phyloP scores from a whole-genome alignment of 2,113 vertebrate species.

The Copsychus sechellarum region DNA sequence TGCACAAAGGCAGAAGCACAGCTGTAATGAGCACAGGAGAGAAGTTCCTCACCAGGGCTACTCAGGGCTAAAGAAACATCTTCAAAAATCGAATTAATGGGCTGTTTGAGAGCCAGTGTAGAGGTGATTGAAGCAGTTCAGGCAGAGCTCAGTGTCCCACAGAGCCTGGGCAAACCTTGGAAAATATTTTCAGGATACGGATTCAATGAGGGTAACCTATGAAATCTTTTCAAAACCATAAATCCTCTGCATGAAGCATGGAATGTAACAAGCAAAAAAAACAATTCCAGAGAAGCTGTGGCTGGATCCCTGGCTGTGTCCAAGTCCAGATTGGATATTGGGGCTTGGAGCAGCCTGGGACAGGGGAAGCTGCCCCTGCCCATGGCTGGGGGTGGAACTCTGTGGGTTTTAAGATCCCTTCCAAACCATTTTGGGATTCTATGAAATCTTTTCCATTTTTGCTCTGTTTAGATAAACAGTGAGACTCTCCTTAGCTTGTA shows the following conservation, averaged over 20 bases:
- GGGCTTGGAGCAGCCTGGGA: not conserved
- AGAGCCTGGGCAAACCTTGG: not conserved
- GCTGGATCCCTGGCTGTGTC: not conserved
- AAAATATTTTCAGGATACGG: not conserved
- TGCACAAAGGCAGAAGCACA: not conserved
- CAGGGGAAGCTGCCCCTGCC: not conserved
- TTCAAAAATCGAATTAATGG: not conserved
- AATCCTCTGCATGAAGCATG: not conserved
- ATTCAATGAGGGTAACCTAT: not conserved
- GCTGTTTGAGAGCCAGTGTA: not conserved
- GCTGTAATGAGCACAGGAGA: not conserved
- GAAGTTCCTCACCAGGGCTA: not conserved
- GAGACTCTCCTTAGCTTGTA: not conserved
- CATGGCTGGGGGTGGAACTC: not conserved
- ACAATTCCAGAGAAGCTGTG: not conserved
- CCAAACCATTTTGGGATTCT: not conserved
- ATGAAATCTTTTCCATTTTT: not conserved
- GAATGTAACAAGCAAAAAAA: not conserved
- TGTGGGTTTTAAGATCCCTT: not conserved
- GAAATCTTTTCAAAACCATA: not conserved
- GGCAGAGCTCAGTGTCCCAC: not conserved
- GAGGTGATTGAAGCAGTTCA: not conserved
- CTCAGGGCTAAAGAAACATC: not conserved
- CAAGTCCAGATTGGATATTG: accelerated
- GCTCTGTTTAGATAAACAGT: not conserved